phyloP scores from a whole-genome alignment of 1,140 invertebrate genomes.

The Saccostrea echinata region DNA sequence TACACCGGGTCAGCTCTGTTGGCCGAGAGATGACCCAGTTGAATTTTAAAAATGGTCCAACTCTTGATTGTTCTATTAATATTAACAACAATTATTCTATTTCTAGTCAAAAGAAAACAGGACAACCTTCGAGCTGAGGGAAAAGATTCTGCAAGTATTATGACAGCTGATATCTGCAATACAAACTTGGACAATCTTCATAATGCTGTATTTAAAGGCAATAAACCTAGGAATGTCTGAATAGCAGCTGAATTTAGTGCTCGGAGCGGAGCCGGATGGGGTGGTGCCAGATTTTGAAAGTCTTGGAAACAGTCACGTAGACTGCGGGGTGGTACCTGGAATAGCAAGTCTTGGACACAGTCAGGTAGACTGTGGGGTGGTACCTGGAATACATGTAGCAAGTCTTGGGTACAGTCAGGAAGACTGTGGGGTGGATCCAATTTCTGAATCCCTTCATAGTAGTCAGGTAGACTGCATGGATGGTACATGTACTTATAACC shows the following conservation, averaged over 20 bases:
- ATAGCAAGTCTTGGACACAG: neutral
- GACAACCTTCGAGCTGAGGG: neutral
- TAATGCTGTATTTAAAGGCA: neutral
- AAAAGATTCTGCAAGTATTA: neutral
- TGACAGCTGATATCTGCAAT: neutral
- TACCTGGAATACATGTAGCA: neutral
- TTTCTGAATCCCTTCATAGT: neutral
- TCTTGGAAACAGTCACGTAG: neutral
- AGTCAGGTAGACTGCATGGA: conserved; percentile 7
- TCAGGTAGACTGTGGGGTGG: conserved; percentile 4
- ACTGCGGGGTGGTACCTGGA: neutral
- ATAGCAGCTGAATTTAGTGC: neutral
- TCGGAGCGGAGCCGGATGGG: neutral
- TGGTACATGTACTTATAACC: neutral
- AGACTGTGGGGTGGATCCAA: neutral
- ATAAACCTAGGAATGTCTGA: too few species aligned
- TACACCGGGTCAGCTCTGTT: conserved; percentile 8
- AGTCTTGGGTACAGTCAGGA: neutral
- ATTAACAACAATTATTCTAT: neutral
- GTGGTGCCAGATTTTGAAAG: neutral
- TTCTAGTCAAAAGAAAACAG: neutral
- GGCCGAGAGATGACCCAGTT: conserved; percentile 17
- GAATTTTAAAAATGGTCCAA: neutral
- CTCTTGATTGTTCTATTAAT: neutral
- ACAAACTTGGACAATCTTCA: neutral